Conservation (phyloP, 37 sponge, comb jelly and placozoan species). For the Halisarca cf. caerulea region DNA sequence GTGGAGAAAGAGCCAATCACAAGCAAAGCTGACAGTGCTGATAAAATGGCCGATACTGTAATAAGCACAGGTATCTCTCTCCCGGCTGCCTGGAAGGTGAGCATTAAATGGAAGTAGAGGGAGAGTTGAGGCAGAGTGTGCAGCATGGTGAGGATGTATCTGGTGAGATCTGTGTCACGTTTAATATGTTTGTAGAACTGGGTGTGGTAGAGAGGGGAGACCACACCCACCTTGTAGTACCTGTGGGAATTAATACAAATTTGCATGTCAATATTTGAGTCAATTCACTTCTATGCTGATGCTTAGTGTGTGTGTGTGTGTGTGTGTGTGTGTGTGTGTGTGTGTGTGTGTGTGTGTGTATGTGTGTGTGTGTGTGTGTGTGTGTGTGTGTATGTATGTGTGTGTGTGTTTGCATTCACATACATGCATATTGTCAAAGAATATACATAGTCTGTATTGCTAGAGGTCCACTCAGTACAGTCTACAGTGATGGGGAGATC, state of each 20-base stretch:
- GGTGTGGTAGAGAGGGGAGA: neutral
- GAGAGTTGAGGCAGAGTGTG: neutral
- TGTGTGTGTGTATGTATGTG: no score
- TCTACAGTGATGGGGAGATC: no score
- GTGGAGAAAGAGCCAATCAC: neutral
- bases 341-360: constrained; percentile 9
- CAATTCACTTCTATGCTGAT: no score
- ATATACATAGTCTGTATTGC: no score
- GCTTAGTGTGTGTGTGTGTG: neutral
- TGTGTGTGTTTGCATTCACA: no score
- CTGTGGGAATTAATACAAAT: no score
- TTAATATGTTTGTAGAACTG: constrained; percentile 9
- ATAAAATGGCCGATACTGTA: neutral
- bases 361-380: no score
- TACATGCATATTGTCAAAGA: no score
- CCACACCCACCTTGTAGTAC: constrained; percentile 2
- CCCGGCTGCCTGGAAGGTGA: neutral
- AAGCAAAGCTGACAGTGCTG: neutral
- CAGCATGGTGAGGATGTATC: neutral
- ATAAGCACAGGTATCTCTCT: neutral
- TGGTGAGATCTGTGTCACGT: constrained; percentile 4
- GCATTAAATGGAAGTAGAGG: neutral
- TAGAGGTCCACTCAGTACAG: no score
- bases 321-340: constrained; percentile 5
- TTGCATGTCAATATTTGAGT: no score